Conservation (phyloP, 2,797 vertebrate genomes). For the Amniataba percoides region DNA sequence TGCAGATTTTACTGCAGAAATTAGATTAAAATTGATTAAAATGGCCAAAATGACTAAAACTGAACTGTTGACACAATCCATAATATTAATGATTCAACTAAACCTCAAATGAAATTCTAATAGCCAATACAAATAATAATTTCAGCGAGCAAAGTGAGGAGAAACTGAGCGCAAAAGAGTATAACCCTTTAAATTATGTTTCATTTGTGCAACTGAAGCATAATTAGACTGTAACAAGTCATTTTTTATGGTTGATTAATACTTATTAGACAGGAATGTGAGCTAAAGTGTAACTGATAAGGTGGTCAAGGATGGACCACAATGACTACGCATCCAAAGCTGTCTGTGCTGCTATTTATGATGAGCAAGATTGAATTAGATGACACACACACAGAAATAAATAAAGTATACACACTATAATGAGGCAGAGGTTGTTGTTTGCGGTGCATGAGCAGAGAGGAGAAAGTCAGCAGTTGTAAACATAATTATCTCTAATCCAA, state of each 20-base stretch:
- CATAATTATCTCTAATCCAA: slow-evolving; percentile 67
- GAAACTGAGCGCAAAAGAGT: slow-evolving; percentile 6
- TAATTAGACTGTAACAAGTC: slow-evolving; percentile 15
- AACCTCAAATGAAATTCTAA: not conserved
- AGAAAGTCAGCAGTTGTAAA: slow-evolving; percentile 54
- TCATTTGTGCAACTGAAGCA: slow-evolving; percentile 10
- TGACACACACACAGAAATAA: slow-evolving; percentile 16
- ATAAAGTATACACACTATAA: slow-evolving; percentile 50
- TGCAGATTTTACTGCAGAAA: not conserved
- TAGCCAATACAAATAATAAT: not conserved
- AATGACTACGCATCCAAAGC: not conserved
- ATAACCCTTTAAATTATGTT: slow-evolving; percentile 10
- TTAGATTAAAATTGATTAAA: too few relatives aligned
- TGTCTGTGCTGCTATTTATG: slow-evolving; percentile 17
- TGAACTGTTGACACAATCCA: not conserved
- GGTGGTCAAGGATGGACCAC: slow-evolving; percentile 2
- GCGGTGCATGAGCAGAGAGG: slow-evolving; percentile 35
- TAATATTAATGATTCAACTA: not conserved
- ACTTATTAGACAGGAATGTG: slow-evolving; percentile 14
- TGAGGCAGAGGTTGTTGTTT: slow-evolving; percentile 46
- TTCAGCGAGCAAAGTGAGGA: slow-evolving; percentile 7
- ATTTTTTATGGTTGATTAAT: slow-evolving; percentile 36
- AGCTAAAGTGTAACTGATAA: slow-evolving; percentile 11
- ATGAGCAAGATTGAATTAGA: slow-evolving; percentile 37
- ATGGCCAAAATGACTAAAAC: not conserved